A percentile compares a stretch with the other conserved stretches of the same genome.
phyloP scores from a whole-genome alignment of 2,888 invertebrate genomes.

The Dorcus parallelipipedus region DNA sequence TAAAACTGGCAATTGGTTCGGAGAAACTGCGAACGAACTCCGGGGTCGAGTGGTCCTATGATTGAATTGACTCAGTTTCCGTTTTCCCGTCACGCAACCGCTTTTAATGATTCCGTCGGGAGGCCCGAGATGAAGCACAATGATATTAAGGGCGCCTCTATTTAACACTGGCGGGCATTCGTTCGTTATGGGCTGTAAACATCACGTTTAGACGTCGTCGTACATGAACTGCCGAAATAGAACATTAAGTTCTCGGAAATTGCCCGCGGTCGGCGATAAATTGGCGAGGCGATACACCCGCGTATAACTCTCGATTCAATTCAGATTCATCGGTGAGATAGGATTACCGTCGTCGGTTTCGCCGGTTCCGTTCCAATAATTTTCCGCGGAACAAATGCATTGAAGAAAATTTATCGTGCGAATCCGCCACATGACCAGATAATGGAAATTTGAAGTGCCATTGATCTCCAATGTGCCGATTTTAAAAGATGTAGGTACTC shows the following conservation, averaged over 20 bases:
- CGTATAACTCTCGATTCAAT: slow-evolving; percentile 28
- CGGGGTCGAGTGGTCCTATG: slow-evolving; percentile 18
- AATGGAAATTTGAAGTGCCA: slow-evolving; percentile 20
- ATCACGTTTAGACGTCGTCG: neutral
- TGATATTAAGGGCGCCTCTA: slow-evolving; percentile 9
- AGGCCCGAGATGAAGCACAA: slow-evolving; percentile 12
- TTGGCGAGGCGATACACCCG: slow-evolving; percentile 21
- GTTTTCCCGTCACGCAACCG: slow-evolving; percentile 30
- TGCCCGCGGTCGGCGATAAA: slow-evolving; percentile 21
- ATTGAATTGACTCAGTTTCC: slow-evolving; percentile 29
- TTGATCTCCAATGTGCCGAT: slow-evolving; percentile 11
- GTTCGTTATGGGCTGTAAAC: neutral
- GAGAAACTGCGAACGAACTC: slow-evolving; percentile 5
- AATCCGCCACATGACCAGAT: slow-evolving; percentile 15
- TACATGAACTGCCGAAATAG: slow-evolving; percentile 18
- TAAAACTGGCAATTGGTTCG: slow-evolving; percentile 10
- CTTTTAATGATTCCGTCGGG: slow-evolving; percentile 28
- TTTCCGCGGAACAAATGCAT: slow-evolving; percentile 19
- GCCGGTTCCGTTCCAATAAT: slow-evolving; percentile 22
- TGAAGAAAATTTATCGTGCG: slow-evolving; percentile 14
- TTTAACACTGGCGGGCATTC: neutral
- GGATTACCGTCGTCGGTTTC: slow-evolving; percentile 25
- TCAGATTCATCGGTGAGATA: slow-evolving; percentile 27
- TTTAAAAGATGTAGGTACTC: neutral
- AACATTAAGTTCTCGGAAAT: slow-evolving; percentile 20